Conservation (phyloP, 2,888 invertebrate genomes). For the Steromphala cineraria region DNA sequence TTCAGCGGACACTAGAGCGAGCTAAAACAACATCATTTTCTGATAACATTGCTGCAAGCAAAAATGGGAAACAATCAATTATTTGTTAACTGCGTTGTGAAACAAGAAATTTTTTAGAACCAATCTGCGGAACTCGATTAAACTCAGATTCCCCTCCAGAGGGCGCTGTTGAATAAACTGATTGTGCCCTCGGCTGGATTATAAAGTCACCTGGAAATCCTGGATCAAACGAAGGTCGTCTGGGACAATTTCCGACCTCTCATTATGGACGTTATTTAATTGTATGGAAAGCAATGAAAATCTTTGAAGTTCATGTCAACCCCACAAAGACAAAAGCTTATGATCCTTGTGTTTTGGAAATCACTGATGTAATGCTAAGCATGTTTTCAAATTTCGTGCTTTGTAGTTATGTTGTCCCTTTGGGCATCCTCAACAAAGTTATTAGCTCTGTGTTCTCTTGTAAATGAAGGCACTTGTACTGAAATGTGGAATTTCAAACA, state of each 20-base stretch:
- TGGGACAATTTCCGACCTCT: background rate
- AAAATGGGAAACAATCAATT: no score
- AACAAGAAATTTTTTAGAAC: background rate
- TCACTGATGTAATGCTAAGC: background rate
- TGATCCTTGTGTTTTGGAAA: background rate
- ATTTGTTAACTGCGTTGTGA: no score
- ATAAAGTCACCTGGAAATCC: background rate
- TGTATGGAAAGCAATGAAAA: background rate
- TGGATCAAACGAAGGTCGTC: background rate
- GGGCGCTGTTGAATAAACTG: background rate
- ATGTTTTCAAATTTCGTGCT: no score
- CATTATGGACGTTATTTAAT: background rate
- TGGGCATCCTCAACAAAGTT: no score
- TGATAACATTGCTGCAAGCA: no score
- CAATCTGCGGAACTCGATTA: background rate
- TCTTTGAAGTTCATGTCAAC: background rate
- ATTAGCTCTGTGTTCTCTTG: no score
- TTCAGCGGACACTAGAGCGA: no score
- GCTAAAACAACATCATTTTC: no score
- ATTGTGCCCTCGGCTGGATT: background rate
- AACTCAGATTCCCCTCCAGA: background rate
- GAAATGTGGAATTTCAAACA: no score
- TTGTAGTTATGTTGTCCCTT: no score
- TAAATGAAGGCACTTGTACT: no score
- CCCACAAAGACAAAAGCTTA: background rate